Evolutionary conservation across 2,113 vertebrate species (phyloP).

Genomic region (Malurus elegans): DNA sequence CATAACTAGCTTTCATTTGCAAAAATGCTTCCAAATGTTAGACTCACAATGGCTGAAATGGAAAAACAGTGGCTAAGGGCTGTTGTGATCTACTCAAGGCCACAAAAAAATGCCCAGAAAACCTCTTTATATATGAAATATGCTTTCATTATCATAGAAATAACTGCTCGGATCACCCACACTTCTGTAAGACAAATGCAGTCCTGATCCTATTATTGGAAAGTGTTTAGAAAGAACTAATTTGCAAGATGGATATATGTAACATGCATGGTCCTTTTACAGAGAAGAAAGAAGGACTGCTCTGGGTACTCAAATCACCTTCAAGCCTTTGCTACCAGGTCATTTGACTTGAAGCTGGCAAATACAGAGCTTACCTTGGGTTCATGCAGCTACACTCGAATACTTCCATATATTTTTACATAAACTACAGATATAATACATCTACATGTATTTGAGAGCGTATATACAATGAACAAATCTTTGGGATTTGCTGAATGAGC

Average conservation of each 20-base stretch:
- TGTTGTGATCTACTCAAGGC: background rate
- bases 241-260: background rate
- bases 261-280: background rate
- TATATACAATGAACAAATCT: background rate
- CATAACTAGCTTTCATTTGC: background rate
- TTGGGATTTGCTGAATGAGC: background rate
- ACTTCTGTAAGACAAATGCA: background rate
- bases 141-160: background rate
- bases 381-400: background rate
- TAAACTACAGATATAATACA: background rate
- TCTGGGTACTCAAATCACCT: background rate
- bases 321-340: background rate
- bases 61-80: background rate
- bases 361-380: background rate
- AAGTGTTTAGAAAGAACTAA: background rate
- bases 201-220: background rate
- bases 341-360: background rate
- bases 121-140: background rate
- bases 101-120: background rate
- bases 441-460: background rate
- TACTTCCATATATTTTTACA: background rate
- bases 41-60: background rate
- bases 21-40: constrained; percentile 6
- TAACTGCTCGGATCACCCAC: background rate
- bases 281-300: background rate